Percentiles rank a stretch among this genome's conserved stretches.
Conservation (phyloP, 2,113 vertebrate genomes). For the Pica pica region DNA sequence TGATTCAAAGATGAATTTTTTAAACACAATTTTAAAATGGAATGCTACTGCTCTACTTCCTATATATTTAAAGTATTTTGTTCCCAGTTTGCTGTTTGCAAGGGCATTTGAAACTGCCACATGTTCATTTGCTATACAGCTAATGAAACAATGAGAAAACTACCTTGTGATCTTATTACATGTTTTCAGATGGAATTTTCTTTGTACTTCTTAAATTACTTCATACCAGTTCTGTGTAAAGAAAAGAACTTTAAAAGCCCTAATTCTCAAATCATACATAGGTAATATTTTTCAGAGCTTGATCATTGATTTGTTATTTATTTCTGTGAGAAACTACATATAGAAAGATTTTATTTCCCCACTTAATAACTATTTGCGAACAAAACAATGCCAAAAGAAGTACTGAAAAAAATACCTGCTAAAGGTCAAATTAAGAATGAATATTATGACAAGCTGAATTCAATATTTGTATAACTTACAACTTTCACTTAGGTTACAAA, state of each 20-base stretch:
- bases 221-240: background rate
- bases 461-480: background rate
- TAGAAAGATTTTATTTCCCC: background rate
- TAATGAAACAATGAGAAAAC: background rate
- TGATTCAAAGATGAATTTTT: background rate
- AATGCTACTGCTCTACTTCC: background rate
- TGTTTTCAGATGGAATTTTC: background rate
- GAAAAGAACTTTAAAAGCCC: background rate
- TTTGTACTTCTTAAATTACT: background rate
- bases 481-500: background rate
- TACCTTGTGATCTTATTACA: background rate
- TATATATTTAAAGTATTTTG: background rate
- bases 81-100: background rate
- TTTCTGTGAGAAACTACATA: background rate
- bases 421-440: background rate
- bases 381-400: background rate
- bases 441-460: background rate
- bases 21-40: background rate
- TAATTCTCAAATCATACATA: background rate
- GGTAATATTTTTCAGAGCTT: background rate
- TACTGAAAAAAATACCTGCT: background rate
- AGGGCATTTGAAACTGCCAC: background rate
- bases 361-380: background rate
- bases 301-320: background rate
- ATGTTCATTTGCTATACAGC: background rate